Evolutionary conservation across 2,888 invertebrate genomes (phyloP).

Genomic region (Hofmannophila pseudospretella): DNA sequence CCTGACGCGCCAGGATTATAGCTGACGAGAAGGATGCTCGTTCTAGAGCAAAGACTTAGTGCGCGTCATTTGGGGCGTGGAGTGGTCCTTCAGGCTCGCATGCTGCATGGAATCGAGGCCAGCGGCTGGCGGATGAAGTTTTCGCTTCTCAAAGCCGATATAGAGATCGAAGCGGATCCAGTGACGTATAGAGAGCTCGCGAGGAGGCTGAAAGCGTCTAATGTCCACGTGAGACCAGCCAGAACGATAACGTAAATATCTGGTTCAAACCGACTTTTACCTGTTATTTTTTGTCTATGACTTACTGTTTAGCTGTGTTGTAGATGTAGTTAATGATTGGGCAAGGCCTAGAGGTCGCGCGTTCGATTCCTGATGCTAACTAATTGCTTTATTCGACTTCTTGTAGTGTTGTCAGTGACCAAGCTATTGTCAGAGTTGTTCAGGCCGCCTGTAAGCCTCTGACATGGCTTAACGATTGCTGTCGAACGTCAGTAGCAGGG

Average conservation of each 20-base stretch:
- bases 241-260: constrained; percentile 59
- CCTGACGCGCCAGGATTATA: constrained; percentile 69
- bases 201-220: constrained; percentile 53
- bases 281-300: too few relatives aligned
- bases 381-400: too few relatives aligned
- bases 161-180: constrained; percentile 66
- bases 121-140: constrained; percentile 71
- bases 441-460: too few relatives aligned
- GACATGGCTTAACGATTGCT: too few relatives aligned
- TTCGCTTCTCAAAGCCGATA: constrained; percentile 58
- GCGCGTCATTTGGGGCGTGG: constrained; percentile 59
- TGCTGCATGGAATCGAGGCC: constrained; percentile 63
- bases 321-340: too few relatives aligned
- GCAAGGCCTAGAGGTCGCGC: too few relatives aligned
- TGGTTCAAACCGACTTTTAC: constrained; percentile 15
- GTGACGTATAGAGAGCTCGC: constrained; percentile 58
- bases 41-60: constrained; percentile 70
- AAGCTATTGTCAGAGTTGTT: too few relatives aligned
- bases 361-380: too few relatives aligned
- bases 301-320: too few relatives aligned
- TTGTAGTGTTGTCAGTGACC: too few relatives aligned
- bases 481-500: too few relatives aligned
- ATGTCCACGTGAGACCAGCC: constrained; percentile 54
- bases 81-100: constrained; percentile 53
- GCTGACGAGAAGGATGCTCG: constrained; percentile 75